Percentiles rank a stretch among this genome's conserved stretches.
phyloP scores from a whole-genome alignment of 1,140 invertebrate genomes.

The Andrena cerasifolii region DNA sequence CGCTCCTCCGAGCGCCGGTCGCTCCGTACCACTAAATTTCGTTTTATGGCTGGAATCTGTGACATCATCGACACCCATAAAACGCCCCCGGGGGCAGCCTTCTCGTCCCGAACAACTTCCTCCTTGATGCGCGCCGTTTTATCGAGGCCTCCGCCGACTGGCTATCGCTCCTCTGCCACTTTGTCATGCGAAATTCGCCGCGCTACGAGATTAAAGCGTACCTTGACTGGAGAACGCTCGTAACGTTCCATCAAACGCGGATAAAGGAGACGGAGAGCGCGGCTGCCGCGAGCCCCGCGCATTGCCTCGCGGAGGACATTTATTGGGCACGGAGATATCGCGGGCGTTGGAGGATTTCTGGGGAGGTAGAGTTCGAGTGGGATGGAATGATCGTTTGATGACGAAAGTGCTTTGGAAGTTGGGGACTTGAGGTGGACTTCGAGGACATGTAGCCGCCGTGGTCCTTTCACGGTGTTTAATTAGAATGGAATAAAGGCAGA shows the following conservation, averaged over 20 bases:
- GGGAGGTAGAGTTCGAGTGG: no score
- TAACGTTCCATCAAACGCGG: conserved; percentile 8
- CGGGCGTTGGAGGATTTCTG: no score
- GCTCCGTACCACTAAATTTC: conserved; percentile 61
- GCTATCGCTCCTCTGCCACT: background rate
- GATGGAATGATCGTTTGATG: no score
- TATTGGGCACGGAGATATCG: no score
- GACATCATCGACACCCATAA: conserved; percentile 72
- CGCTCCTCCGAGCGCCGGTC: conserved; percentile 4
- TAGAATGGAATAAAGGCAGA: no score
- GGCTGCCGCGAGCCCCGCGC: no score
- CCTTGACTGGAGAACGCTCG: conserved; percentile 6
- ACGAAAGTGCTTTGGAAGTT: no score
- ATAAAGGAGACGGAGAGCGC: background rate
- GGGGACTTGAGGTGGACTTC: no score
- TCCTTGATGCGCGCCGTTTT: conserved; percentile 35
- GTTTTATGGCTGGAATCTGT: conserved; percentile 66
- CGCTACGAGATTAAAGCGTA: conserved; percentile 19
- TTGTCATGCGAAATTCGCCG: background rate
- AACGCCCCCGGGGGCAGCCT: conserved; percentile 47
- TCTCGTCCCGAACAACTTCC: conserved; percentile 46
- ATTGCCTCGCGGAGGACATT: background rate
- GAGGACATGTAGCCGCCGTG: no score
- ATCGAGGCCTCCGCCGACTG: conserved; percentile 4
- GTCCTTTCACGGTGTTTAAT: no score